Base-by-base conservation (phyloP, 2,113 vertebrate species). In the Proterorhinus semilunaris region DNA sequence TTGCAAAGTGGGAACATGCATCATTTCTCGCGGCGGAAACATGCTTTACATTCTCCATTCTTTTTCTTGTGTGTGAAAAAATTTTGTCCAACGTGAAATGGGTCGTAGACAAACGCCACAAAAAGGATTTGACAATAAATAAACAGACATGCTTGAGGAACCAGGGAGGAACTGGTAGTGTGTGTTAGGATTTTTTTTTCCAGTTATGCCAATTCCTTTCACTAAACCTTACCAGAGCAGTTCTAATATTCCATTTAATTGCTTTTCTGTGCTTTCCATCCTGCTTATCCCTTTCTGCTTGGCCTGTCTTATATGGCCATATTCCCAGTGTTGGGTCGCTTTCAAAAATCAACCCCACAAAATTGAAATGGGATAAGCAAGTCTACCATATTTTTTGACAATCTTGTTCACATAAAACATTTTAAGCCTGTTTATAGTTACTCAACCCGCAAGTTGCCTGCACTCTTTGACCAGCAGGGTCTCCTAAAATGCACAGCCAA, bases 281-380 rank as follows among this genome's bases (percentile, higher is more conserved):
- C 46, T 52, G 51, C 44, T 52, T 81, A 77, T 87, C 81, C 21
- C 78, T 62, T 61, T 57, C 57, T 68, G 13, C 80, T 73, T 76
- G 80, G 76, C 78, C 78, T 80, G 83, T 89, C 87, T 90, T 79
- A 74, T 52, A n/a, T 90, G 90, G 90, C 90, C 68, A 43, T 15
- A 46, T 84, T 90, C 91, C 91, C 88, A 79, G 84, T 90, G 79
- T 86, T 83, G 88, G 81, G 83, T 81, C 90, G 83, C 91, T 90
- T 92, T 92, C 83, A 80, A 63, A 72, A 71, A 70, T 71, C 54
- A 83, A 86, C 83, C 83, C 83, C 84, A 59, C 1, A 65, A 73
- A 84, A 77, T 80, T 81, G 79, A 72, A 77, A 76, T 53, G 54
- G 73, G 73, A 76, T 69, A 64, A 10, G 55, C 47, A 49, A 76